Evolutionary conservation across 2,888 invertebrate genomes (phyloP).

Genomic region (Lithophane leautieri): DNA sequence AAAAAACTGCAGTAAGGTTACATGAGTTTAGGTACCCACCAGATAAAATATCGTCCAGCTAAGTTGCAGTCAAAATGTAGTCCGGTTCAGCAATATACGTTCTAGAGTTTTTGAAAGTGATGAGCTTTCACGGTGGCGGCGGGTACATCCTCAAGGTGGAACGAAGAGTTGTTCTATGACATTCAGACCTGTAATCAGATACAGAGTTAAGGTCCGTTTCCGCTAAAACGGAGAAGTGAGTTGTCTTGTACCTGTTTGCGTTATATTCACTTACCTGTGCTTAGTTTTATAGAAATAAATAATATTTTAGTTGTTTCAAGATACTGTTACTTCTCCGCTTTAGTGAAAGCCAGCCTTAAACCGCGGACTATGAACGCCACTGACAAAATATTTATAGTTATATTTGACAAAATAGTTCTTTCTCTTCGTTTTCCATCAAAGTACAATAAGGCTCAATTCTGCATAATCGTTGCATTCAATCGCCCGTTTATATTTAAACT

Average conservation of each 20-base stretch:
- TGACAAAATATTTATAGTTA: too few relatives aligned
- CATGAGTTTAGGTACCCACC: not conserved
- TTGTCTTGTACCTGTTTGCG: too few relatives aligned
- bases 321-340: not conserved
- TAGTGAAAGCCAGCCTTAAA: not conserved
- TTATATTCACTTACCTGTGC: not conserved
- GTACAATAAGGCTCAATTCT: not conserved
- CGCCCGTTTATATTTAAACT: not conserved
- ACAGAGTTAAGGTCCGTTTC: not conserved
- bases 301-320: not conserved
- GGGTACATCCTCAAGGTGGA: not conserved
- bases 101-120: not conserved
- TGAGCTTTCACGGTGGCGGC: not conserved
- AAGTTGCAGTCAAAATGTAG: not conserved
- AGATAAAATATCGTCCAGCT: not conserved
- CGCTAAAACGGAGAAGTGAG: not conserved
- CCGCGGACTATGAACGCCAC: not conserved
- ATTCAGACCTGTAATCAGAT: not conserved
- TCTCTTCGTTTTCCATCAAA: not conserved
- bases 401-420: too few relatives aligned
- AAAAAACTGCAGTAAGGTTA: not conserved
- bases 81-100: not conserved
- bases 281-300: not conserved
- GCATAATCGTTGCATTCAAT: not conserved
- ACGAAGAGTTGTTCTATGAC: not conserved